Percentiles rank a stretch among this genome's conserved stretches.
Conservation (phyloP, 2,888 invertebrate genomes). For the Xanthorhoe spadicearia region DNA sequence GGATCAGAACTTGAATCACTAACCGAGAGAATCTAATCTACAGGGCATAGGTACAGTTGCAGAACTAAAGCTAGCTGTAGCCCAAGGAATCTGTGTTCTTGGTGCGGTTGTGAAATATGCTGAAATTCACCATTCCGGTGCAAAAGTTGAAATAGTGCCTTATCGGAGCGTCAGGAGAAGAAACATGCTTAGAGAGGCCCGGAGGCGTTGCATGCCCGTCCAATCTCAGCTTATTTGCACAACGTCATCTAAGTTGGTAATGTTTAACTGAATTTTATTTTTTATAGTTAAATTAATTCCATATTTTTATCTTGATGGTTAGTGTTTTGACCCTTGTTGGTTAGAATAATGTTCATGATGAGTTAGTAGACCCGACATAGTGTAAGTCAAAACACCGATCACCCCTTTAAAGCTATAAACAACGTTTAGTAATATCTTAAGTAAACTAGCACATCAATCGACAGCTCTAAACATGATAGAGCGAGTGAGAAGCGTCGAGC, state of each 20-base stretch:
- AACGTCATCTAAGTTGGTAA: constrained; percentile 50
- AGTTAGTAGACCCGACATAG: constrained; percentile 19
- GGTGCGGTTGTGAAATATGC: constrained; percentile 80
- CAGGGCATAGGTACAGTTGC: constrained; percentile 54
- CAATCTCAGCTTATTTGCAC: constrained; percentile 82
- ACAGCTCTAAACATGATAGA: constrained; percentile 61
- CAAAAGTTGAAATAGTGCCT: constrained; percentile 49
- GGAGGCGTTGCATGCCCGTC: constrained; percentile 73
- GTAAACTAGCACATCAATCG: constrained; percentile 57
- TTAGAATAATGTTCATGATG: constrained; percentile 25
- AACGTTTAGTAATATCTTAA: constrained; percentile 46
- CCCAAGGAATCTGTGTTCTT: constrained; percentile 51
- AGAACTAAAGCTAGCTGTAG: constrained; percentile 67
- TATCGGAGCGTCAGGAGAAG: constrained; percentile 45
- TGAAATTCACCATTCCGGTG: constrained; percentile 71
- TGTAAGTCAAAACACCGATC: constrained; percentile 58
- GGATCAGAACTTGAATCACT: constrained; percentile 39
- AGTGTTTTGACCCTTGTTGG: constrained; percentile 51
- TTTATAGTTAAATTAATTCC: constrained; percentile 43
- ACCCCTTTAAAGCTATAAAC: constrained; percentile 42
- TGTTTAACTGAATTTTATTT: constrained; percentile 37
- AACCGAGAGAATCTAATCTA: constrained; percentile 54
- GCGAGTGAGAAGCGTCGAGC: constrained; percentile 63
- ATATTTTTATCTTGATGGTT: constrained; percentile 48
- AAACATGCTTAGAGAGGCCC: constrained; percentile 61